Evolutionary conservation across 2,113 vertebrate species (phyloP).

Genomic region (Megaleporinus macrocephalus): DNA sequence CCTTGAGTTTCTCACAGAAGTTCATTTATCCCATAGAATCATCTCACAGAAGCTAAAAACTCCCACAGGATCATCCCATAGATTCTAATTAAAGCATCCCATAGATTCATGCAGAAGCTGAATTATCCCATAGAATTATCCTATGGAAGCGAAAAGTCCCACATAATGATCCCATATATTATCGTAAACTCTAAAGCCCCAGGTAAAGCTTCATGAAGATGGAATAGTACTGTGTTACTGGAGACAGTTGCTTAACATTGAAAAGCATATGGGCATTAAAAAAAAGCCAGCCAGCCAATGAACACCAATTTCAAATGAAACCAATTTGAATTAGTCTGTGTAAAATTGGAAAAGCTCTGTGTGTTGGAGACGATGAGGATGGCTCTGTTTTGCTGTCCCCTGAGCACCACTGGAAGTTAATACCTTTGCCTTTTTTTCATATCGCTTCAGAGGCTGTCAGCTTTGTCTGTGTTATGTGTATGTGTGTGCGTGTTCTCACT

Average conservation of each 20-base stretch:
- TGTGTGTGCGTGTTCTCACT: slow-evolving; percentile 24
- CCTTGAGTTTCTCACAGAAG: neutral
- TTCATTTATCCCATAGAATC: neutral
- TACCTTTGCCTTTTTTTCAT: slow-evolving; percentile 5
- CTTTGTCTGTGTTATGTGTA: slow-evolving; percentile 25
- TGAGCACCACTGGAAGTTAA: neutral
- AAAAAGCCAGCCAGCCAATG: neutral
- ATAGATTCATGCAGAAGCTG: neutral
- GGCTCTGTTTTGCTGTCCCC: neutral
- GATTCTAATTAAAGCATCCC: neutral
- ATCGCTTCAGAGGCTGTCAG: neutral
- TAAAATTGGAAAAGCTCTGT: neutral
- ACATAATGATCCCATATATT: neutral
- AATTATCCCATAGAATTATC: neutral
- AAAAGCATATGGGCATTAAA: neutral
- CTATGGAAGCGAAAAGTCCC: neutral
- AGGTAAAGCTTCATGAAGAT: neutral
- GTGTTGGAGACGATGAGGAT: slow-evolving; percentile 6
- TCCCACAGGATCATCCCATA: neutral
- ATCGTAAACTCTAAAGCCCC: neutral
- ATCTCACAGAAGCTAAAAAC: neutral
- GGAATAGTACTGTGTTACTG: neutral
- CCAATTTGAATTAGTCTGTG: neutral
- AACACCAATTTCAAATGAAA: neutral
- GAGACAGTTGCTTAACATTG: too few relatives aligned